Evolutionary conservation across 2,797 vertebrate genomes (phyloP).

Genomic region (Myripristis jacobus): DNA sequence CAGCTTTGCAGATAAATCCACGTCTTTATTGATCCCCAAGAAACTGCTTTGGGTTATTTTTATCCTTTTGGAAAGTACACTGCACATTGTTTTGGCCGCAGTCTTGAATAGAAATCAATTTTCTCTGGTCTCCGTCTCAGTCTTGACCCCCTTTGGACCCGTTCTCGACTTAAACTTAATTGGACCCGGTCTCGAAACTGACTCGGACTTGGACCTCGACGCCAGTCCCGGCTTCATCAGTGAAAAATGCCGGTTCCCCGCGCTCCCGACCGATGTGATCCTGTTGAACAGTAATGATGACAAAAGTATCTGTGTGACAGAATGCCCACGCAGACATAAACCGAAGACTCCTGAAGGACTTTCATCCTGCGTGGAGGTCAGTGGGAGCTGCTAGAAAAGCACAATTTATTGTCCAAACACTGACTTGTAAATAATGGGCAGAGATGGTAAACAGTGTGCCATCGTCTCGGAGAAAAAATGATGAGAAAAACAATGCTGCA

Average conservation of each 20-base stretch:
- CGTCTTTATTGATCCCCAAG: no score
- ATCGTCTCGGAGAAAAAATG: constrained; percentile 49
- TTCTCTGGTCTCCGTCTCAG: no score
- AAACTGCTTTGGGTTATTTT: no score
- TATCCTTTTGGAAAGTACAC: no score
- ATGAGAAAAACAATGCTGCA: constrained; percentile 34
- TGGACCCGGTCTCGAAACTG: constrained; percentile 43
- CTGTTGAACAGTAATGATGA: constrained; percentile 65
- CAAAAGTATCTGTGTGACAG: constrained; percentile 58
- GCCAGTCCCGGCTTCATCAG: constrained; percentile 40
- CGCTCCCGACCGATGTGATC: constrained; percentile 61
- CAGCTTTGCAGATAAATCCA: no score
- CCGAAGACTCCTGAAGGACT: constrained; percentile 53
- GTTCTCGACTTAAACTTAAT: no score
- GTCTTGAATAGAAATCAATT: no score
- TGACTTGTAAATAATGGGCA: constrained; percentile 66
- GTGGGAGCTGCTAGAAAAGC: constrained; percentile 32
- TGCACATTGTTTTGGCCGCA: no score
- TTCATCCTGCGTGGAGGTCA: constrained; percentile 67
- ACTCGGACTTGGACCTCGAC: constrained; percentile 3
- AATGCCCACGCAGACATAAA: constrained; percentile 48
- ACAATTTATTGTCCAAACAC: constrained; percentile 65
- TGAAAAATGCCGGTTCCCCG: constrained; percentile 49
- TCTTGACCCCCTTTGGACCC: no score
- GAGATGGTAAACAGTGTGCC: constrained; percentile 59